Conservation (phyloP, 2,113 vertebrate species). For the Callospermophilus lateralis region DNA sequence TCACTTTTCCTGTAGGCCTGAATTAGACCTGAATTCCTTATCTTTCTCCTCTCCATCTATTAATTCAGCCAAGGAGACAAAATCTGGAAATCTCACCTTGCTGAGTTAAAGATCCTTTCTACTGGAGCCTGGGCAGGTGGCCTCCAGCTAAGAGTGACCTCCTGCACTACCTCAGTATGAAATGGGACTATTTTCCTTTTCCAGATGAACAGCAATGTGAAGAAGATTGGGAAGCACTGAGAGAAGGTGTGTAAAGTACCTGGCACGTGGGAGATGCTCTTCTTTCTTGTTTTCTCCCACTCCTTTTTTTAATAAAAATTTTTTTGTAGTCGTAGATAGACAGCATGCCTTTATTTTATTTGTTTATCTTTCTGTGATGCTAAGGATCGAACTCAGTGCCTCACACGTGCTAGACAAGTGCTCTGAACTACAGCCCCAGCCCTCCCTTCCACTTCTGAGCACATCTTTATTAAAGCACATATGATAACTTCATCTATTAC, state of each 20-base stretch:
- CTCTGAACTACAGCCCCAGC: too few relatives aligned
- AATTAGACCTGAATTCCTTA: background rate
- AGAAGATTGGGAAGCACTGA: background rate
- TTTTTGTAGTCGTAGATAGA: too few relatives aligned
- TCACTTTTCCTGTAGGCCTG: background rate
- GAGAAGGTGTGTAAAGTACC: background rate
- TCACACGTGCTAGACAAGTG: too few relatives aligned
- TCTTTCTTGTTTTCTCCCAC: background rate
- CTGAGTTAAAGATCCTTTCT: background rate
- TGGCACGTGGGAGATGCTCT: background rate
- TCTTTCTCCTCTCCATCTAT: background rate
- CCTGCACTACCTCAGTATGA: background rate
- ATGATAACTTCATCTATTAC: background rate
- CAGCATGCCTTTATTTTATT: too few relatives aligned
- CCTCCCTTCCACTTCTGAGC: background rate
- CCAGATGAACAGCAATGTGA: background rate
- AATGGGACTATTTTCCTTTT: background rate
- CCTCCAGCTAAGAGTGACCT: background rate
- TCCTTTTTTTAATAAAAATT: background rate
- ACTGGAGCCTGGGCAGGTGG: background rate
- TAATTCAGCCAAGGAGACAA: background rate
- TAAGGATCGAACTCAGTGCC: too few relatives aligned
- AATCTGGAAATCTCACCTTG: background rate
- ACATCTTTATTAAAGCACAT: background rate
- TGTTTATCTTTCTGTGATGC: too few relatives aligned